Evolutionary conservation across 2,113 vertebrate species (phyloP), one percentile per base, ranked within the genome.

Genomic region (Myrmophylax atrothorax): DNA sequence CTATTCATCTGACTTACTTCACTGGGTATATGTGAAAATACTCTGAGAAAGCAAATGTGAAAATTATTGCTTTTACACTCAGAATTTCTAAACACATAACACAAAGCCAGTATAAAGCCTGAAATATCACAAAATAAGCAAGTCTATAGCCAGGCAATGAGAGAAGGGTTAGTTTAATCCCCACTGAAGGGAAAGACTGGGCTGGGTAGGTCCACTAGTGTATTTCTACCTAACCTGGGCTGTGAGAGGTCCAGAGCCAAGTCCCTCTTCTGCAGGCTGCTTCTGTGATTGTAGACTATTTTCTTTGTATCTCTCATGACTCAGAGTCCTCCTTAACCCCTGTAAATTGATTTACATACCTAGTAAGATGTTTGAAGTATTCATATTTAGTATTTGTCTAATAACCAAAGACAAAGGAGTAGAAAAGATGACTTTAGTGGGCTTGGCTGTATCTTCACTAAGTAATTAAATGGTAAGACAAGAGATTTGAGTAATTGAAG

Each of bases 381-480:
- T 79, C 0, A 1, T 72, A 28, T 62, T 84, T 46, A 60, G 15
- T 25, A 44, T 62, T 89, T 77, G 50, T 35, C 40, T 59, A 63
- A 85, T 64, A 83, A 52, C 12, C 38, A 83, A 87, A 88, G 53
- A 76, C n/a, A 89, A 68, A 86, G 47, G 76, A 69, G 14, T 64
- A 73, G 85, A 87, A 70, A 19, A 50, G 26, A 66, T 66, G 46
- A 46, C 38, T 90, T 88, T 56, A 52, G 44, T 84, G 66, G 47
- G 17, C 24, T 93, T 92, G 86, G 79, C 68, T 87, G 18, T 26
- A 29, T 81, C 56, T 84, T 89, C 66, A 68, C 25, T 40, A 84
- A 25, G 7, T 93, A 84, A 97, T 94, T 95, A 94, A 95, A 84
- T 84, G 52, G 33, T 38, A 53, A 89, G 66, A 78, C 76, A 62